Base-by-base conservation (phyloP, 1,140 invertebrate genomes). In the Heterodera carotae region DNA sequence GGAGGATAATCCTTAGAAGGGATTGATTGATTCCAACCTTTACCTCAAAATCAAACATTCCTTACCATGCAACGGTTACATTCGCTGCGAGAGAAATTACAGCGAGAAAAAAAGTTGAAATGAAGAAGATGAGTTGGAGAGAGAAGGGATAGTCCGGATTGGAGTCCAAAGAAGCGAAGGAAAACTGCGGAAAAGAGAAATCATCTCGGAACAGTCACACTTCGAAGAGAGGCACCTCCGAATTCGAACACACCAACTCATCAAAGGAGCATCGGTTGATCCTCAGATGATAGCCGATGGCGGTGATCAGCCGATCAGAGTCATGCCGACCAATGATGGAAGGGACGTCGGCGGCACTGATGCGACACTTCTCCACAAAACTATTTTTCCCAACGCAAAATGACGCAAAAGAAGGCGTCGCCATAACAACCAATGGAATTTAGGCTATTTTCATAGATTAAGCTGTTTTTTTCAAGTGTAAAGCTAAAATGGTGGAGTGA, bases 1-100 rank as follows among this genome's bases (percentile, higher is more conserved):
- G 27, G 27, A 66, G 27, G 27, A 66, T 29, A 34, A 66, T 66
- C 62, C 62, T 66, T 66, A 25, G 62, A 66, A 66, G 27, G 7
- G 15, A 8, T 12, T 66, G 10, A 29, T 27, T 29, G 10, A 66
- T 31, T 15, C 25, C 8, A 66, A 27, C 27, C n/a, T n/a, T n/a
- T n/a, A n/a, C n/a, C n/a, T 1, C 12, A 29, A 6, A 66, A 66
- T 66, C 10, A 10, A 39, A 39, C 0, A 66, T 66, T 29, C 2
- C n/a, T 66, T 18, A 66, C 62, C 62, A 66, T 15, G 33, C 62
- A 66, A 66, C 62, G 62, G 33, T 66, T 8, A 22, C 25, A 34
- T 66, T 66, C 10, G 27, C 62, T 22, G 33, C n/a, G 8, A 66
- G 62, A 4, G 62, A 22, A 66, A 66, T 66, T 12, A 22, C 0